Evolutionary conservation across 2,797 vertebrate genomes (phyloP), one percentile per base, ranked within the genome.

Genomic region (Sternotherus odoratus): DNA sequence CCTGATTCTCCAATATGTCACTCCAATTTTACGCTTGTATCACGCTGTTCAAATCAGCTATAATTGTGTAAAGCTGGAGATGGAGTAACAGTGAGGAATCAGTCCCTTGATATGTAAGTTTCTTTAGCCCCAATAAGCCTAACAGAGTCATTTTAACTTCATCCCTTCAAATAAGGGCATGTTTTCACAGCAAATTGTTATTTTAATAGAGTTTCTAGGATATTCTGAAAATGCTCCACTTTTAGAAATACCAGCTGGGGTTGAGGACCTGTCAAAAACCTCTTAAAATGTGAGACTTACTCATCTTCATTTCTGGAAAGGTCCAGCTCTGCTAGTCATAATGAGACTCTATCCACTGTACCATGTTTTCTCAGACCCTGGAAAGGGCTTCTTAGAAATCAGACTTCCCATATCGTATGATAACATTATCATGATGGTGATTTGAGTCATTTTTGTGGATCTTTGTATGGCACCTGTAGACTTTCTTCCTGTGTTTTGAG

Each of bases 361-460:
- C 60, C 79, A 90, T 82, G 66, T 91, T 82, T 60, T 90, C 86
- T 50, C 54, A 53, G 53, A 3, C 9, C 51, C 36, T 0, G 0
- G 57, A 11, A 24, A 69, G 83, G 33, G n/a, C 66, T 89, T 94
- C 82, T 95, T 89, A 79, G 95, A 93, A 91, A 77, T 95, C 84
- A 57, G 24, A 94, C 91, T 92, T 95, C n/a, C 15, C 89, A 93
- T 93, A 23, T 43, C 49, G 83, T 48, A 1, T 1, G 30, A 96
- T 87, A 94, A 95, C 77, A 90, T 83, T 93, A 92, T 95, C 94
- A 46, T 49, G 81, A 88, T 77, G 48, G 81, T 94, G 93, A 24
- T 24, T 89, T 78, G 85, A 91, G 81, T 91, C 2, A 63, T 88
- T 94, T 92, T 91, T 79, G 74, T 72, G 85, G 85, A 54, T 95